Conservation (phyloP, 2,888 invertebrate species). For the Aphodius sticticus region DNA sequence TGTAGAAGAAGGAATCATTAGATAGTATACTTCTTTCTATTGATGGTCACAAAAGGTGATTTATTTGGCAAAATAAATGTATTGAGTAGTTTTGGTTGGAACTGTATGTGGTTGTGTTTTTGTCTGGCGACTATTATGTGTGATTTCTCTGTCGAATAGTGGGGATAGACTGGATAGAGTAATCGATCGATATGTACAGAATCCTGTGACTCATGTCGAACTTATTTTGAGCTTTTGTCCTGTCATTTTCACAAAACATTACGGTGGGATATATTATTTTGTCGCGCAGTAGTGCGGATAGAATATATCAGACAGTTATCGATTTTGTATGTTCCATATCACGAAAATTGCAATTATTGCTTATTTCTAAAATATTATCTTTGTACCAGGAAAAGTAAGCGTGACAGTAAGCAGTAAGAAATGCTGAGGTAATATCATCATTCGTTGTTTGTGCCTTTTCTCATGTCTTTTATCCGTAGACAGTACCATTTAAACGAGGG, state of each 20-base stretch:
- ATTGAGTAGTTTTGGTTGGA: neutral
- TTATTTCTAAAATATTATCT: too few species aligned
- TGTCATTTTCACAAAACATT: neutral
- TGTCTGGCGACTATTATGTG: neutral
- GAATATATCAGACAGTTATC: too few species aligned
- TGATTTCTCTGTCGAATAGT: neutral
- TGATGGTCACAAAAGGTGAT: too few species aligned
- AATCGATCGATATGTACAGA: neutral
- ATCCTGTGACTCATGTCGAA: neutral
- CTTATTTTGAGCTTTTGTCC: neutral
- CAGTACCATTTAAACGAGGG: too few species aligned
- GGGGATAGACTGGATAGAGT: neutral
- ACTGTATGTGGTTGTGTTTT: constrained; percentile 9
- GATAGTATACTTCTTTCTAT: neutral
- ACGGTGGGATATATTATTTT: neutral
- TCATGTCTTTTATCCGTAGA: too few species aligned
- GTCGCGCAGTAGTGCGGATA: neutral
- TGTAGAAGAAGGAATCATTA: neutral
- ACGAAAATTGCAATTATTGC: too few species aligned
- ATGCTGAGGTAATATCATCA: too few species aligned
- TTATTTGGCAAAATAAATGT: neutral
- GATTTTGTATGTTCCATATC: too few species aligned
- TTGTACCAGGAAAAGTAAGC: too few species aligned
- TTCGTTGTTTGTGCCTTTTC: too few species aligned
- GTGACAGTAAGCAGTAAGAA: too few species aligned